Evolutionary conservation across 2,888 invertebrate genomes (phyloP).

Genomic region (Metalampra italica): DNA sequence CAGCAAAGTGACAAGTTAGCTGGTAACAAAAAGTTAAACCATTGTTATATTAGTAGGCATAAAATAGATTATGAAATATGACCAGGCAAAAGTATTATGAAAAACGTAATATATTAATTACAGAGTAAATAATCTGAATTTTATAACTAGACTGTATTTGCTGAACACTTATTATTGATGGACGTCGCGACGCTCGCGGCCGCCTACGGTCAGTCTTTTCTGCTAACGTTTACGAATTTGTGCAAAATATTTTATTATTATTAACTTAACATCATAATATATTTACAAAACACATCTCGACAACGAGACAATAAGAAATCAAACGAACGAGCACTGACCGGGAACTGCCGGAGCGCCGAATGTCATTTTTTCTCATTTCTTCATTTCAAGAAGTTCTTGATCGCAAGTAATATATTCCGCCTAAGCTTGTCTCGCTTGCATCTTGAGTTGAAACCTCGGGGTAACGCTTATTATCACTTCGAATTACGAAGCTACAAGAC

Average conservation of each 20-base stretch:
- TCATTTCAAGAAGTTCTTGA: slow-evolving; percentile 25
- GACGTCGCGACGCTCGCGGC: slow-evolving; percentile 63
- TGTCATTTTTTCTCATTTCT: slow-evolving; percentile 23
- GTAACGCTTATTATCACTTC: slow-evolving; percentile 3
- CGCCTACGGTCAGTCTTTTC: slow-evolving; percentile 77
- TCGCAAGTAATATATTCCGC: slow-evolving; percentile 18
- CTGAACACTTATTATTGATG: slow-evolving; percentile 57
- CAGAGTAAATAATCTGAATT: not conserved
- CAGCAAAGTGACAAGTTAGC: slow-evolving; percentile 7
- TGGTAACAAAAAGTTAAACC: not conserved
- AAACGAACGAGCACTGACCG: slow-evolving; percentile 72
- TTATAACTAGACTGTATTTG: slow-evolving; percentile 10
- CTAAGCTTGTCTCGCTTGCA: slow-evolving; percentile 22
- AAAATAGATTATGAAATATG: too few relatives aligned
- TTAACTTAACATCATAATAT: slow-evolving; percentile 69
- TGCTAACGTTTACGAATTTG: slow-evolving; percentile 74
- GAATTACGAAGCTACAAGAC: slow-evolving; percentile 22
- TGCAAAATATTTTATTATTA: slow-evolving; percentile 75
- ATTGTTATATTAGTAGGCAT: not conserved
- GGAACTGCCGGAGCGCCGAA: slow-evolving; percentile 68
- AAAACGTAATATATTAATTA: not conserved
- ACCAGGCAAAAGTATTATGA: not conserved
- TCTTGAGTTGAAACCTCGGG: slow-evolving; percentile 8
- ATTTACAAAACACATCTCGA: slow-evolving; percentile 67
- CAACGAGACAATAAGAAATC: slow-evolving; percentile 49